Evolutionary conservation across 2,797 vertebrate genomes (phyloP), one percentile per base, ranked within the genome.

Genomic region (Anolis apletophallus): DNA sequence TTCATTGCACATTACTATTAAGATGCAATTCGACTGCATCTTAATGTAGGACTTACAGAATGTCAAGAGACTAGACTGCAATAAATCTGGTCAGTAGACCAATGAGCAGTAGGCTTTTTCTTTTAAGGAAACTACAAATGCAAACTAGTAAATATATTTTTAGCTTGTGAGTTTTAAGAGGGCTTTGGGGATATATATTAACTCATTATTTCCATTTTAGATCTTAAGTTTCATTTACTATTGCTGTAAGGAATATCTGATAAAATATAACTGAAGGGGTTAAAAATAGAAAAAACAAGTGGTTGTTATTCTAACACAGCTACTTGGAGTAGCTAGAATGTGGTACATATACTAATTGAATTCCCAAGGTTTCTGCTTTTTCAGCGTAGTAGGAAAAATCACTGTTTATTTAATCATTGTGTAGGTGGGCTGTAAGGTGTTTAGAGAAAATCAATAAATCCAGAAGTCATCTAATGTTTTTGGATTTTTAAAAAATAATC

Each of bases 111-210:
- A 86, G 46, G 0, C 3, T 78, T 26, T 82, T 68, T 13, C 57
- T 88, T 82, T 74, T 88, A 88, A 86, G 52, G 75, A 87, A 90
- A 85, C 11, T 36, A 0, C 68, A 87, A 85, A 23, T 83, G 14
- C 12, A 52, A 3, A n/a, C 16, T 84, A 81, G 34, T 6, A 77
- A 85, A n/a, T 12, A 40, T 85, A 86, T 88, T 90, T 86, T 81
- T 88, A 89, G 46, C 32, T 81, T 89, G n/a, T 61, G 26, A 91
- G 90, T 52, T 90, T 92, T 81, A 90, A 87, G 54, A 85, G 78
- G 64, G 29, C 16, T 73, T 16, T 4, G 14, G n/a, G 36, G 32
- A 8, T 89, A 78, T 92, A 88, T 84, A 87, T 73, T 79, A 26
- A 54, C 59, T 91, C 87, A 85, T 12, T 87, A 21, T 87, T 92